These are phyloP conservation scores for Odontamblyopus rebecca DNA, from an alignment of 2,797 vertebrate species.

Conservation along the genomic window DNA sequence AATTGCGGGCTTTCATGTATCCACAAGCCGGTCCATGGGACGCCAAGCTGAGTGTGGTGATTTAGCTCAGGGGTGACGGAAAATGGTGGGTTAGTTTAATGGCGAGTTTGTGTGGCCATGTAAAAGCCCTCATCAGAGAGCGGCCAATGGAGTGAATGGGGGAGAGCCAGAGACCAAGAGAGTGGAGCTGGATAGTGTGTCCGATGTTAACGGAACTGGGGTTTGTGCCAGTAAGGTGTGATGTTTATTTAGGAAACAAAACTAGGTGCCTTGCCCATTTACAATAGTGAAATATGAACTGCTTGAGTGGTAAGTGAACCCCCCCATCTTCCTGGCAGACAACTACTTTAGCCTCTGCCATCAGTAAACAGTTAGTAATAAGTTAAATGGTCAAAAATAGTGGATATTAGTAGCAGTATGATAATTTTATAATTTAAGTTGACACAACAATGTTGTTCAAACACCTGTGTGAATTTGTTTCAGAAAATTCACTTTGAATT, in stretches of 20 bases:
- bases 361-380: too few relatives aligned
- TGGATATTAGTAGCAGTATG: too few relatives aligned
- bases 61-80: conserved; percentile 75
- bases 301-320: too few relatives aligned
- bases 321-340: too few relatives aligned
- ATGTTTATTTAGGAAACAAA: neutral
- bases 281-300: too few relatives aligned
- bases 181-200: conserved; percentile 27
- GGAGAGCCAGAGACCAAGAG: conserved; percentile 46
- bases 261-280: too few relatives aligned
- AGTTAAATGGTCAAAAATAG: too few relatives aligned
- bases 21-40: conserved; percentile 70
- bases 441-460: too few relatives aligned
- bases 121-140: conserved; percentile 74
- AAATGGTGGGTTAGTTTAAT: conserved; percentile 77
- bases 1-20: conserved; percentile 78
- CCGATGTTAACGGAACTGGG: neutral
- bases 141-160: conserved; percentile 58
- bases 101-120: conserved; percentile 74
- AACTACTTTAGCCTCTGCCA: too few relatives aligned
- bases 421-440: too few relatives aligned
- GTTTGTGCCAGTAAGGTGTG: neutral
- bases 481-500: conserved; percentile 67
- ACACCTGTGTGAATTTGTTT: neutral
- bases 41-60: conserved; percentile 69